Conservation (phyloP, 1,140 invertebrate species). For the Lysiphlebus fabarum region DNA sequence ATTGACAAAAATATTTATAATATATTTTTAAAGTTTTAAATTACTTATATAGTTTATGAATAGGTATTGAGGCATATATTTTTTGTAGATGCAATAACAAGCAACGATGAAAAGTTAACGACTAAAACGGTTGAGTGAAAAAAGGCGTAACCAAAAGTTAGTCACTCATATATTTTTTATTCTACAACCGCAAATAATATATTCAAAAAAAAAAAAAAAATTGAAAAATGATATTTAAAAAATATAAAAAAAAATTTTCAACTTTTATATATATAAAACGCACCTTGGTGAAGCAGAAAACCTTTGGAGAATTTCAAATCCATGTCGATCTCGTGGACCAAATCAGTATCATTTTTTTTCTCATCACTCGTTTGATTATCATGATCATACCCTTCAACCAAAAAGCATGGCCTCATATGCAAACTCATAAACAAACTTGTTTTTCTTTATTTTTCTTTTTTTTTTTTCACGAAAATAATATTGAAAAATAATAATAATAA, state of each 20-base stretch:
- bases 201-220: not conserved
- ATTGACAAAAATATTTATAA: too few relatives aligned
- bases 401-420: conserved; percentile 37
- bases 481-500: too few relatives aligned
- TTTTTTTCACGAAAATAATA: not conserved
- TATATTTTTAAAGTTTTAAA: too few relatives aligned
- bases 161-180: not conserved
- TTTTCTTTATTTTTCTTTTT: too few relatives aligned
- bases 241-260: not conserved
- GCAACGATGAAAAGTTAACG: too few relatives aligned
- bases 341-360: conserved; percentile 49
- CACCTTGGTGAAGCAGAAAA: conserved; percentile 61
- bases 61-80: too few relatives aligned
- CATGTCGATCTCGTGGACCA: conserved; percentile 65
- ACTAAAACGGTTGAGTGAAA: too few relatives aligned
- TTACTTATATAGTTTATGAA: too few relatives aligned
- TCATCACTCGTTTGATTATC: conserved; percentile 32
- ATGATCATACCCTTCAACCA: conserved; percentile 37
- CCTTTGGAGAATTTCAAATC: conserved; percentile 61
- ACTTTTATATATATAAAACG: conserved; percentile 29
- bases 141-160: too few relatives aligned
- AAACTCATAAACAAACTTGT: conserved; percentile 26
- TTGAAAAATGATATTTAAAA: too few relatives aligned
- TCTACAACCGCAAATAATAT: not conserved
- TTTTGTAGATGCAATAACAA: too few relatives aligned